Conservation (phyloP, 2,797 vertebrate genomes). For the Artibeus jamaicensis region DNA sequence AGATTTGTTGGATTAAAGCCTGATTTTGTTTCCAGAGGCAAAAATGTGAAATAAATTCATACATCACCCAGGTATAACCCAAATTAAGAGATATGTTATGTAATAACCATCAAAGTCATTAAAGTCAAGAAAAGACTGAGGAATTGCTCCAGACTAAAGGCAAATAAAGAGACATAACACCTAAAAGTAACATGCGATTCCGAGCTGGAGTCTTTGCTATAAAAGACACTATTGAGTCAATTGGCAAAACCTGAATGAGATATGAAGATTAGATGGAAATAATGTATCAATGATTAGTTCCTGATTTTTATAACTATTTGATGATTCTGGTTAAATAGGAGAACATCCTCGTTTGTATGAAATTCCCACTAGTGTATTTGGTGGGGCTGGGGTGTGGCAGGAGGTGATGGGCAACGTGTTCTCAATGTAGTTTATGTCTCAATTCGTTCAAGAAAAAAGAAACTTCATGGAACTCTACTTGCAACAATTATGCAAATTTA, state of each 20-base stretch:
- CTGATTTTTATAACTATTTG: neutral
- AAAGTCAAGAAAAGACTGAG: neutral
- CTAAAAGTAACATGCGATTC: neutral
- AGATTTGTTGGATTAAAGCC: neutral
- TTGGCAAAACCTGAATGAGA: neutral
- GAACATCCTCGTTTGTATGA: neutral
- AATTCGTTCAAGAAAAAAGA: neutral
- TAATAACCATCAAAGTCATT: neutral
- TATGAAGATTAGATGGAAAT: neutral
- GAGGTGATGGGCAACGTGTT: neutral
- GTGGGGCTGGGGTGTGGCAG: neutral
- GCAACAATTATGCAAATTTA: neutral
- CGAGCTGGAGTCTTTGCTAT: neutral
- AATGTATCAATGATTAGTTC: neutral
- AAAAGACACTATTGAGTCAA: neutral
- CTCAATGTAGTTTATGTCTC: neutral
- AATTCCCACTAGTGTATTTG: neutral
- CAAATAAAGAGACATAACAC: neutral
- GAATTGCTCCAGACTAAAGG: neutral
- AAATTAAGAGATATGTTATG: neutral
- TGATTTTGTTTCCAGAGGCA: neutral
- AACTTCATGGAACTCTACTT: neutral
- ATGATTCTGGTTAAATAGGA: neutral
- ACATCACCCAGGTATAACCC: neutral
- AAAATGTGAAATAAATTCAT: neutral